Evolutionary conservation across 2,888 invertebrate genomes (phyloP), one percentile per base, ranked within the genome.

Genomic region (Pteria penguin): DNA sequence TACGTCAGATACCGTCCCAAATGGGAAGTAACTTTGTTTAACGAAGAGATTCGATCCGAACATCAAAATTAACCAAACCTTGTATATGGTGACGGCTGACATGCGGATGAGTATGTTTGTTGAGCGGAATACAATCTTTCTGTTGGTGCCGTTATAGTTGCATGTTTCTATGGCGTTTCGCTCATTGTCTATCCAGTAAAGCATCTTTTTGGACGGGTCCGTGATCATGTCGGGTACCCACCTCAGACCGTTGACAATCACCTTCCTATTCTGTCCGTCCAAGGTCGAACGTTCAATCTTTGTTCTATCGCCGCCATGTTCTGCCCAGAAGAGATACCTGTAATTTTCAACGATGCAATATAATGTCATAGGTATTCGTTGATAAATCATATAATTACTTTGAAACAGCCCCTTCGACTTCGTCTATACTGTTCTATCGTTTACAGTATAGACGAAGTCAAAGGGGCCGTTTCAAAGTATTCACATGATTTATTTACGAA

Each of bases 161-260:
- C 24, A 60, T 14, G 4, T 24, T 14, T 24, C 22, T 60, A 60
- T 60, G 27, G 60, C 60, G 27, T 60, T 60, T 29, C 27, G 24
- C 18, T 60, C 27, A 60, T 60, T 26, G 27, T 60, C 60, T 24
- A 60, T 26, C 60, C 60, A 60, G 27, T 60, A 60, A 4, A 60
- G 5, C 24, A 14, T 60, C 5, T 27, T 60, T 22, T 22, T 26
- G 27, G 14, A 4, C 8, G 27, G 4, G 18, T 60, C 60, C 5
- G 27, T 18, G 4, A 26, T 26, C 4, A 60, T 60, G 27, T 60
- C 60, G 4, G 27, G 11, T 4, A 60, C 27, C 22, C 22, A n/a
- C 14, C 4, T 4, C 18, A 11, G 24, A 8, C 11, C 11, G 27
- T 22, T 22, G 18, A 60, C 22, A 8, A 60, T 60, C 4, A 4